phyloP scores from a whole-genome alignment of 2,888 invertebrate genomes.

The Rhagonycha fulva region DNA sequence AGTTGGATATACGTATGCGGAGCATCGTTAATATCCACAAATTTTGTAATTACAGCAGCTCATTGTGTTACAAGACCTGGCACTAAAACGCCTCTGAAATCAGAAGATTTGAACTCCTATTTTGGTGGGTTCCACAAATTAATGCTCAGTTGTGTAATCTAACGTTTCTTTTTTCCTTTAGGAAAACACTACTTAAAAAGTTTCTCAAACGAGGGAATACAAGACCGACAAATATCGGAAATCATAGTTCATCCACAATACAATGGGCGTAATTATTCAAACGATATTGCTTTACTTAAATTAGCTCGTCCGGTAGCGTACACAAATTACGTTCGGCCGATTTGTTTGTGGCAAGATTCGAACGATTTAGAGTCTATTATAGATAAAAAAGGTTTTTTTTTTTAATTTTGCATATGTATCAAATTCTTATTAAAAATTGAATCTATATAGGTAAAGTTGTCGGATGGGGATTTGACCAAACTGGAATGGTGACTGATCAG shows the following conservation, averaged over 20 bases:
- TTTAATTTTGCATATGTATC: not conserved
- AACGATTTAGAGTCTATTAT: slow-evolving; percentile 37
- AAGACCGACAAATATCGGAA: slow-evolving; percentile 46
- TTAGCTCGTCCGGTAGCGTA: slow-evolving; percentile 41
- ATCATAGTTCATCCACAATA: slow-evolving; percentile 48
- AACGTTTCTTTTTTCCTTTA: slow-evolving; percentile 16
- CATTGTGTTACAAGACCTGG: slow-evolving; percentile 48
- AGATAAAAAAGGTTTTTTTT: slow-evolving; percentile 40
- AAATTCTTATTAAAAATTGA: not conserved
- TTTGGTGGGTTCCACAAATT: slow-evolving; percentile 34
- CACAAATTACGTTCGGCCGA: slow-evolving; percentile 49
- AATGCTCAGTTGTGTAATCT: not conserved
- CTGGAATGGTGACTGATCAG: slow-evolving; percentile 61
- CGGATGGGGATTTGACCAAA: slow-evolving; percentile 63
- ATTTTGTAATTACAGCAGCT: slow-evolving; percentile 47
- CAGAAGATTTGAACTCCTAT: slow-evolving; percentile 44
- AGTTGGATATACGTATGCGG: slow-evolving; percentile 50
- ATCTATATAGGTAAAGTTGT: slow-evolving; percentile 47
- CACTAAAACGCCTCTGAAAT: slow-evolving; percentile 36
- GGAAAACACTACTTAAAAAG: slow-evolving; percentile 50
- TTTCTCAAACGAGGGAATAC: slow-evolving; percentile 50
- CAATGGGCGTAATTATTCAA: slow-evolving; percentile 42
- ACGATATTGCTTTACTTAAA: slow-evolving; percentile 49
- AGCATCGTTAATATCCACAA: slow-evolving; percentile 44
- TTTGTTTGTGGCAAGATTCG: slow-evolving; percentile 47